A percentile compares a stretch with the other conserved stretches of the same genome.
phyloP scores from a whole-genome alignment of 1,140 invertebrate species.

The Homarus americanus region DNA sequence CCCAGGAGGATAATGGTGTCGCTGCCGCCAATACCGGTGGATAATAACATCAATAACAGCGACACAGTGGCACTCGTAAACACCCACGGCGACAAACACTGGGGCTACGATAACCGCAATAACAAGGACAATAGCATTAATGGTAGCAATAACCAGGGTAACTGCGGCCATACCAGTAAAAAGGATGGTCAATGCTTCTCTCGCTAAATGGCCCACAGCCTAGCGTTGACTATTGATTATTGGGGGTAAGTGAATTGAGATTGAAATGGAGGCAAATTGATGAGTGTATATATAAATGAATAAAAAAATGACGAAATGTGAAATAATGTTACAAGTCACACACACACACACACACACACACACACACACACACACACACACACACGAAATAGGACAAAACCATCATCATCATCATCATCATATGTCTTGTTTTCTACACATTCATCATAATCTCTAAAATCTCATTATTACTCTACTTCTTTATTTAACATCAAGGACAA shows the following conservation, averaged over 20 bases:
- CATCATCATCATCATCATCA: too few species aligned
- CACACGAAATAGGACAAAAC: too few species aligned
- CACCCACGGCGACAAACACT: not conserved
- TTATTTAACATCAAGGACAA: too few species aligned
- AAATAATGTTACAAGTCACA: not conserved
- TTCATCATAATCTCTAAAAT: too few species aligned
- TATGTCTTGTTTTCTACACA: too few species aligned
- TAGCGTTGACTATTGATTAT: not conserved
- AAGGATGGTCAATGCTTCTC: not conserved
- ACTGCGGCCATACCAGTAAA: not conserved
- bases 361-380: conserved; percentile 2
- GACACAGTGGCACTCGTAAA: not conserved
- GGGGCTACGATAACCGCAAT: not conserved
- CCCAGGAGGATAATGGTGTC: not conserved
- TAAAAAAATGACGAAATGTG: not conserved
- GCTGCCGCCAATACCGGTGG: not conserved
- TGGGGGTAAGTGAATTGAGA: not conserved
- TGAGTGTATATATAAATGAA: too few species aligned
- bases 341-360: conserved; percentile 28
- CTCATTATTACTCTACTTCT: too few species aligned
- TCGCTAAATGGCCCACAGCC: not conserved
- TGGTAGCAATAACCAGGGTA: not conserved
- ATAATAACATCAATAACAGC: not conserved
- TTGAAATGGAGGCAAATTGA: not conserved
- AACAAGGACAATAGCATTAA: not conserved